A percentile compares a stretch with the other conserved stretches of the same genome.
Evolutionary conservation across 1,140 invertebrate species (phyloP).

Genomic region (Reticulitermes speratus): DNA sequence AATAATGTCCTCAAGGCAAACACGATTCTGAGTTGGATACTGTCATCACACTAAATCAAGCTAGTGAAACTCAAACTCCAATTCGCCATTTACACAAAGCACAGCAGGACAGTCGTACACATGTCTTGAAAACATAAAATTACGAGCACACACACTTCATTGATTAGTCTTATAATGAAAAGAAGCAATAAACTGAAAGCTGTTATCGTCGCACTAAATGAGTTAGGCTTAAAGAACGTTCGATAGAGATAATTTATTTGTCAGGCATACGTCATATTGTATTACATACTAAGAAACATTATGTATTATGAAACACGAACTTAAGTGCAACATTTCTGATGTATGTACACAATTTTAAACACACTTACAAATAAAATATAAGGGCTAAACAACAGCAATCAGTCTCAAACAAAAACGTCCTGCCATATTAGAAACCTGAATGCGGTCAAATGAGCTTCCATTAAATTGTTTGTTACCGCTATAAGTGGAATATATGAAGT

Average conservation of each 20-base stretch:
- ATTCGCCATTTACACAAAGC: background rate
- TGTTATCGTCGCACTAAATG: background rate
- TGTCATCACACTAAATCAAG: background rate
- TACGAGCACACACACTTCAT: background rate
- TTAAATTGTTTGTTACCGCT: background rate
- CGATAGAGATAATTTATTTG: background rate
- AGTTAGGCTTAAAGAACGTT: background rate
- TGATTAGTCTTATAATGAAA: background rate
- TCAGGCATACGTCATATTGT: background rate
- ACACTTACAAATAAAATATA: constrained; percentile 11
- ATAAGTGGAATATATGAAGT: too few species aligned
- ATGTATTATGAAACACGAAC: background rate
- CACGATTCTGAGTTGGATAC: background rate
- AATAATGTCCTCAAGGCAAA: background rate
- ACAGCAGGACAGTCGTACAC: background rate
- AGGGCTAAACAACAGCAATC: background rate
- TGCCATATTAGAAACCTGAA: constrained; percentile 33
- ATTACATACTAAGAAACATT: background rate
- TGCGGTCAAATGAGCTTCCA: constrained; percentile 20
- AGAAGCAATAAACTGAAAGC: background rate
- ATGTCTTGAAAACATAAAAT: background rate
- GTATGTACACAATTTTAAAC: constrained; percentile 10
- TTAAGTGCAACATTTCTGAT: background rate
- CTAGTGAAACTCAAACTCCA: background rate
- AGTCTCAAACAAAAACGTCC: constrained; percentile 23